Conservation (phyloP, 2,113 vertebrate genomes). For the Emydura subglobosa region DNA sequence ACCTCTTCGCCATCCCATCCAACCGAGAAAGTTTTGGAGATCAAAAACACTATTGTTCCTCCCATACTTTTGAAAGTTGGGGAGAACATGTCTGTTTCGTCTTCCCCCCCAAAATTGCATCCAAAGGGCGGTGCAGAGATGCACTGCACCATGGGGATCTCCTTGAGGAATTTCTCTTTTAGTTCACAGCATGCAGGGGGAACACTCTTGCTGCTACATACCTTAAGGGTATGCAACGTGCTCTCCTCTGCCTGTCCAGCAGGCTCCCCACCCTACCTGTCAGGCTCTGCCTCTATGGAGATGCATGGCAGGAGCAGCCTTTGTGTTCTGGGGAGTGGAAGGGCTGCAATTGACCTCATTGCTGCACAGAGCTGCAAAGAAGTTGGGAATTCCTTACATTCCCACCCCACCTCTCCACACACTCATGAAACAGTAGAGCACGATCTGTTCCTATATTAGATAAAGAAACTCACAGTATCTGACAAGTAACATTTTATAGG, state of each 20-base stretch:
- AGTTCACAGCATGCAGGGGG: not conserved
- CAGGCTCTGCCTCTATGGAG: not conserved
- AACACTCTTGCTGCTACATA: not conserved
- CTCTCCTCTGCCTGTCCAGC: not conserved
- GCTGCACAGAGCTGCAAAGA: not conserved
- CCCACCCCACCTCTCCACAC: not conserved
- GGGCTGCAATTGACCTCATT: not conserved
- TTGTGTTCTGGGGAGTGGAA: not conserved
- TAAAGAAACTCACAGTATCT: not conserved
- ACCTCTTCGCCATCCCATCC: conserved; percentile 12
- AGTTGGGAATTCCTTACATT: not conserved
- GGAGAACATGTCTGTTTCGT: not conserved
- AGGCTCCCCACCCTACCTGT: not conserved
- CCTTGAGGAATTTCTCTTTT: not conserved
- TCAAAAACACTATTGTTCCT: conserved; percentile 6
- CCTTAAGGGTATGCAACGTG: not conserved
- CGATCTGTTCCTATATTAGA: not conserved
- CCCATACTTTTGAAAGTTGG: not conserved
- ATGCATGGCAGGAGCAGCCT: not conserved
- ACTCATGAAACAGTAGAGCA: not conserved
- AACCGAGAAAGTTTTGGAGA: not conserved
- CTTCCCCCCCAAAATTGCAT: not conserved
- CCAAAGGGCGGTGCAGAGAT: not conserved
- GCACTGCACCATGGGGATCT: not conserved
- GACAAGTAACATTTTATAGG: not conserved